Evolutionary conservation across 2,888 invertebrate species (phyloP).

Genomic region (Ectropis crepuscularia): DNA sequence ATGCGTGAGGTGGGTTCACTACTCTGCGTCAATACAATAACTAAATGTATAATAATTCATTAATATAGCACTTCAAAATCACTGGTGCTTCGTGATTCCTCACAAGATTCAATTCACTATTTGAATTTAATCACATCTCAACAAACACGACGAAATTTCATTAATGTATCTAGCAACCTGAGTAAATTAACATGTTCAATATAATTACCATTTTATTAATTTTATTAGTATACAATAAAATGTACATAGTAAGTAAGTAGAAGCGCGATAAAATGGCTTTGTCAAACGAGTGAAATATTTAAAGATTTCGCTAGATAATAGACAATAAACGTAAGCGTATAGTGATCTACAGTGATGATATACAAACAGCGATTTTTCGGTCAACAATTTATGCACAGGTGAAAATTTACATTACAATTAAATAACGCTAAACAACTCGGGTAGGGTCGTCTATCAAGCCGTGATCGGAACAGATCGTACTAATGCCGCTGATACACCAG

Average conservation of each 20-base stretch:
- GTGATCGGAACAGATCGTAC: conserved; percentile 52
- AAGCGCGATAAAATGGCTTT: conserved; percentile 71
- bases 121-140: conserved; percentile 63
- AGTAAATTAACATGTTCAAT: conserved; percentile 67
- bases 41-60: conserved; percentile 49
- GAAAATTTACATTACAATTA: conserved; percentile 63
- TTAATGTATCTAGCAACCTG: conserved; percentile 76
- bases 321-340: conserved; percentile 69
- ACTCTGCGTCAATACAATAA: conserved; percentile 63
- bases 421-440: conserved; percentile 62
- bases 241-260: conserved; percentile 73
- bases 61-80: conserved; percentile 66
- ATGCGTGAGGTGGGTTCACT: conserved; percentile 79
- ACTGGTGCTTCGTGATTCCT: conserved; percentile 67
- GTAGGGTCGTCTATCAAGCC: conserved; percentile 67
- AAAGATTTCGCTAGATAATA: conserved; percentile 56
- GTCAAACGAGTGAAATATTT: conserved; percentile 68
- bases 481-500: conserved; percentile 19
- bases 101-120: conserved; percentile 63
- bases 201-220: conserved; percentile 66
- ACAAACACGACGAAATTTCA: conserved; percentile 63
- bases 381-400: conserved; percentile 69
- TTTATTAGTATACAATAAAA: conserved; percentile 75
- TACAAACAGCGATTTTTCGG: conserved; percentile 62
- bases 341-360: conserved; percentile 70